phyloP scores from a whole-genome alignment of 2,888 invertebrate species.

The Ophion obscuratus region DNA sequence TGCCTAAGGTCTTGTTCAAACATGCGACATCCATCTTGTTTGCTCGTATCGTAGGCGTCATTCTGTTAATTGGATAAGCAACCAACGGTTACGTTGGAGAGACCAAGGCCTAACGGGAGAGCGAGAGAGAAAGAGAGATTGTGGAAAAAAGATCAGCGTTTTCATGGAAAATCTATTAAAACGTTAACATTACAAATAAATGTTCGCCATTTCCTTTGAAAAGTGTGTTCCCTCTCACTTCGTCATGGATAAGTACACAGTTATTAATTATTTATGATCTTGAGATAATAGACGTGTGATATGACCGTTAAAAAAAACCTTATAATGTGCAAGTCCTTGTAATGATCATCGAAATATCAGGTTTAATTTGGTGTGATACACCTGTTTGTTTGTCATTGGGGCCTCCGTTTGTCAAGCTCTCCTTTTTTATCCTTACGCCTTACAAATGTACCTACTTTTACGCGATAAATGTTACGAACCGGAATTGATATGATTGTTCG shows the following conservation, averaged over 20 bases:
- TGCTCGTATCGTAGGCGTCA: constrained; percentile 70
- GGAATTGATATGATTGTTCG: no score
- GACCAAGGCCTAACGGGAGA: constrained; percentile 14
- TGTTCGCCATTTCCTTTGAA: constrained; percentile 20
- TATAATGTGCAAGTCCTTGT: constrained; percentile 27
- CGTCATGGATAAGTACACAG: constrained; percentile 46
- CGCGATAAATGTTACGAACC: no score
- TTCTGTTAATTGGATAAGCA: constrained; percentile 73
- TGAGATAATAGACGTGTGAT: constrained; percentile 25
- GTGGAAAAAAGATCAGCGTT: constrained; percentile 43
- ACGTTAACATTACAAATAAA: constrained; percentile 52
- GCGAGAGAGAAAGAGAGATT: constrained; percentile 8
- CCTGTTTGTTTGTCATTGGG: no score
- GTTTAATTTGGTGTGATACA: no score
- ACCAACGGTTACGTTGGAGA: constrained; percentile 63
- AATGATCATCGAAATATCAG: constrained; percentile 46
- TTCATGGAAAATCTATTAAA: constrained; percentile 66
- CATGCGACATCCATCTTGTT: constrained; percentile 76
- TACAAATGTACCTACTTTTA: no score
- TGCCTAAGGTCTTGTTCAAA: constrained; percentile 76
- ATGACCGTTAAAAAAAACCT: constrained; percentile 13
- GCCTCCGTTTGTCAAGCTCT: no score
- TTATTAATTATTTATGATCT: constrained; percentile 56
- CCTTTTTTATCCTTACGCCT: no score
- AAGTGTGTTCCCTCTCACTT: not conserved